phyloP scores from a whole-genome alignment of 2,888 invertebrate genomes.

The Hoplodrina blanda region DNA sequence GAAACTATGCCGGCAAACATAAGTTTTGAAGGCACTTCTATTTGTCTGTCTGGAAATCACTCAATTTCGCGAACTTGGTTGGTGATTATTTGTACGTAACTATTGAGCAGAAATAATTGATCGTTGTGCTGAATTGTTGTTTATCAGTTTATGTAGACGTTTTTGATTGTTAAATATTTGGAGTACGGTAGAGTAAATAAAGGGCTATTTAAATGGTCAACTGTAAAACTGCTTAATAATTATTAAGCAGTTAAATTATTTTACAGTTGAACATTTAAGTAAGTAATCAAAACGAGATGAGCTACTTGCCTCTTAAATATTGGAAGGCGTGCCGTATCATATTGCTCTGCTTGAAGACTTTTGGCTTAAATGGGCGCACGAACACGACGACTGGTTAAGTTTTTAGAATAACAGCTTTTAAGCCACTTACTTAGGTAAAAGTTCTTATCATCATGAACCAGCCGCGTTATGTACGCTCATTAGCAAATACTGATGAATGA shows the following conservation, averaged over 20 bases:
- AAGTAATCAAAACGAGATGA: background rate
- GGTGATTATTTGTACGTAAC: background rate
- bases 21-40: slow-evolving; percentile 38
- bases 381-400: background rate
- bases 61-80: slow-evolving; percentile 29
- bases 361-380: background rate
- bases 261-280: background rate
- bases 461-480: background rate
- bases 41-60: slow-evolving; percentile 42
- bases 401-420: background rate
- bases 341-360: background rate
- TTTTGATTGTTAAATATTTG: no score
- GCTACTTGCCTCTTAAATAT: background rate
- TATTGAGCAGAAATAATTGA: background rate
- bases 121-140: no score
- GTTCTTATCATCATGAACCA: background rate
- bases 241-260: background rate
- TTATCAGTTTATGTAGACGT: no score
- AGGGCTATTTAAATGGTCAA: no score
- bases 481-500: background rate
- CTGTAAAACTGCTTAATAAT: no score
- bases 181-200: no score
- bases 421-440: background rate
- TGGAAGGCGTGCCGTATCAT: background rate
- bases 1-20: slow-evolving; percentile 33